These are phyloP conservation scores for Characodon lateralis DNA, from an alignment of 2,797 vertebrate species.

Conservation along the genomic window DNA sequence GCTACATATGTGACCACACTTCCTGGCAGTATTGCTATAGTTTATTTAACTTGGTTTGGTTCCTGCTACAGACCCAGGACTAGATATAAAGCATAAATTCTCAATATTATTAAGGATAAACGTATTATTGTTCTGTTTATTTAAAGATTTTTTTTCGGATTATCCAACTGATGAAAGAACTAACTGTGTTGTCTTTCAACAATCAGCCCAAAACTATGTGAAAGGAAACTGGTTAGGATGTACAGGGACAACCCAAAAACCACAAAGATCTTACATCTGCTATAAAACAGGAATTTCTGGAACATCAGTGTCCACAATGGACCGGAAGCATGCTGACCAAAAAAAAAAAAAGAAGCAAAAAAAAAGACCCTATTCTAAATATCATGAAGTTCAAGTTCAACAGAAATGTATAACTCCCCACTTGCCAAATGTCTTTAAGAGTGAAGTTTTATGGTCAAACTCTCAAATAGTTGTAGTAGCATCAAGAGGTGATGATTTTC, in stretches of 20 bases:
- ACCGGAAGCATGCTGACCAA: background rate
- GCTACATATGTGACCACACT: too few relatives aligned
- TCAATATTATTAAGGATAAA: too few relatives aligned
- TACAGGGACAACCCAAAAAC: background rate
- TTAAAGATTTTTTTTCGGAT: too few relatives aligned
- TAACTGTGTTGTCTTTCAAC: too few relatives aligned
- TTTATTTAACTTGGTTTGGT: background rate
- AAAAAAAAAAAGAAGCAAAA: too few relatives aligned
- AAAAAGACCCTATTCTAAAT: background rate
- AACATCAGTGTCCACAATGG: background rate
- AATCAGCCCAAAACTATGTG: too few relatives aligned
- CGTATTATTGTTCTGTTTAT: too few relatives aligned
- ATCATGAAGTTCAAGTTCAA: background rate
- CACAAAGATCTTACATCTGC: background rate
- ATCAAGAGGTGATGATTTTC: background rate
- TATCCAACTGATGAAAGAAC: too few relatives aligned
- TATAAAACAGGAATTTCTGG: background rate
- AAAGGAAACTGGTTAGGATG: background rate
- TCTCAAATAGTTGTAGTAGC: background rate
- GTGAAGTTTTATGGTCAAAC: background rate
- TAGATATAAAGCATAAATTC: too few relatives aligned
- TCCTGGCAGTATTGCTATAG: background rate
- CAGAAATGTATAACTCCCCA: background rate
- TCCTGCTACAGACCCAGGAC: background rate
- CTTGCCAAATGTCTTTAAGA: background rate